phyloP scores from a whole-genome alignment of 2,888 invertebrate species.

The Ypsolopha sequella region DNA sequence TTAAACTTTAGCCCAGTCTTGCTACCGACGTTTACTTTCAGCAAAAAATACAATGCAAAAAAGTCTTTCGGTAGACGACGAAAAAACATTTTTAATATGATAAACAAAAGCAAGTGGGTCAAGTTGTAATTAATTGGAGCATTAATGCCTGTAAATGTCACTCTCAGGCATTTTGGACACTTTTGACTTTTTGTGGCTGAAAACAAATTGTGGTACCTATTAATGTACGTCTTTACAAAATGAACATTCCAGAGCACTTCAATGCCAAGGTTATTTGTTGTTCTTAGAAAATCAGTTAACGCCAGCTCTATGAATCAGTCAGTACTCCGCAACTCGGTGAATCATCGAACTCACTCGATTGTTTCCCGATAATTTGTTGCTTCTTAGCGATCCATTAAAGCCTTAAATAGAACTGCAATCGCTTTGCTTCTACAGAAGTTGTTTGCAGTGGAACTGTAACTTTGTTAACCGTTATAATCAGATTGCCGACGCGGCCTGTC shows the following conservation, averaged over 20 bases:
- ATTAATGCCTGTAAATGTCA: constrained; percentile 1
- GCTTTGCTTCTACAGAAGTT: not conserved
- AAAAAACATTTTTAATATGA: not conserved
- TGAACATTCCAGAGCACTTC: constrained; percentile 6
- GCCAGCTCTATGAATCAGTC: constrained; percentile 45
- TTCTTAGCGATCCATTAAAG: constrained; percentile 28
- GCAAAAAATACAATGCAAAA: not conserved
- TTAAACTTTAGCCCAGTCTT: constrained; percentile 1
- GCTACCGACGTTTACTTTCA: not conserved
- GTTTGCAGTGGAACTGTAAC: not conserved
- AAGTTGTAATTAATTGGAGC: constrained; percentile 1
- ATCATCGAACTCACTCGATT: constrained; percentile 38
- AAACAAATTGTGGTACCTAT: not conserved
- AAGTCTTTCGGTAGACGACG: not conserved
- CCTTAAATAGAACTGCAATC: not conserved
- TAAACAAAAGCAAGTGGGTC: not conserved
- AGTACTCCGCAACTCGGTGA: constrained; percentile 34
- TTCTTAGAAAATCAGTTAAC: constrained; percentile 59
- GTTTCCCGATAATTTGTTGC: constrained; percentile 46
- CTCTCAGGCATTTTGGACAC: not conserved
- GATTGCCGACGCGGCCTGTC: constrained; percentile 1
- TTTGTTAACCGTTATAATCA: constrained; percentile 1
- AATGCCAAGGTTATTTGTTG: constrained; percentile 55
- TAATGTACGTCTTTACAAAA: not conserved
- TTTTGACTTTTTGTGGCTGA: not conserved